Evolutionary conservation across 2,797 vertebrate species (phyloP), one percentile per base, ranked within the genome.

Genomic region (Poliocrania exsul): DNA sequence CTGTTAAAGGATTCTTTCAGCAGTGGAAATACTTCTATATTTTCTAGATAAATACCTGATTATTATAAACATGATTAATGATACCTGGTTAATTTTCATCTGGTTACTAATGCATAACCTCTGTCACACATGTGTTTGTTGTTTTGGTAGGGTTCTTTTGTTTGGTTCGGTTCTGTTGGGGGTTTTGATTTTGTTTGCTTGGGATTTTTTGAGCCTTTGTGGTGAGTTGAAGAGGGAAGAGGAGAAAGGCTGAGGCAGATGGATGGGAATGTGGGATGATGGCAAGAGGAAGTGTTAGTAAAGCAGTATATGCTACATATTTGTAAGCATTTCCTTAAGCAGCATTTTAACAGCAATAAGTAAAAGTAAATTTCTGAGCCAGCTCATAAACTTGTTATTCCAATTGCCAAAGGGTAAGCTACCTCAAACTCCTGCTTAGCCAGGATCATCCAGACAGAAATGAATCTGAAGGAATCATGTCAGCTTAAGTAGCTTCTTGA

Each of bases 1-100:
- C 78, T 95, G 75, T 81, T 53, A 86, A 91, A 95, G 81, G 85
- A 53, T 64, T 64, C 62, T 87, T 90, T 88, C 86, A 95, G 81
- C 71, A 89, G 57, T 73, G 60, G 86, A 96, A 94, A 94, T 57
- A 80, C 66, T 97, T 88, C 69, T 66, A 20, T 13, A 23, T 79
- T 66, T 96, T 91, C 71, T 92, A 93, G 57, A 88, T 44, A 86
- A 56, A 91, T 67, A 92, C 33, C 44, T 56, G 18, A 88, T 86
- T 94, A 86, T 86, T 56, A 92, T 47, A 81, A 89, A 16, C 67
- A 60, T 24, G 31, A 81, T 88, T 91, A 88, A 83, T 54, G 10
- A 64, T 88, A 88, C 31, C 51, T 85, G 62, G 37, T 90, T 82
- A 90, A 90, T 72, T 82, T 97, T 80, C 54, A 53, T 82, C 33